Conservation (phyloP, 2,113 vertebrate genomes). For the Columba janthina region DNA sequence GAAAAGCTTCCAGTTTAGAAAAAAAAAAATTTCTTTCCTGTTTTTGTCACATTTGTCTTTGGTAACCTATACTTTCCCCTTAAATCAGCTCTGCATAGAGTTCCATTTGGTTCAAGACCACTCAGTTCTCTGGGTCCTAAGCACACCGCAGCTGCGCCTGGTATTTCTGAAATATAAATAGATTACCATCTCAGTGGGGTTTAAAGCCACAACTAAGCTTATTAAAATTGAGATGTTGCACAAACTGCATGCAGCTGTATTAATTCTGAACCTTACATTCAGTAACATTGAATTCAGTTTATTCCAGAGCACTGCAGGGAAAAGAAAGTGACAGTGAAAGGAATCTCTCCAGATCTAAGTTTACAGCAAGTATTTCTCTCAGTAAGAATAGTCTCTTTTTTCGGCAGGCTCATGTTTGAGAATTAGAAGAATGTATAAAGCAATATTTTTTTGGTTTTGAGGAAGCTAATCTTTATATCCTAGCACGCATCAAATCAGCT, state of each 20-base stretch:
- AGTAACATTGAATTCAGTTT: background rate
- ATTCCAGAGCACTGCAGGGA: background rate
- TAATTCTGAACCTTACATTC: background rate
- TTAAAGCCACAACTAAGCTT: background rate
- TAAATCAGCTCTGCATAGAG: background rate
- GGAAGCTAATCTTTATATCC: background rate
- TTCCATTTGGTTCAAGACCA: background rate
- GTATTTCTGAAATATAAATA: constrained; percentile 16
- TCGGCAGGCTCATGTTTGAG: background rate
- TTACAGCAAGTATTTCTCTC: background rate
- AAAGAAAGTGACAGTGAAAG: background rate
- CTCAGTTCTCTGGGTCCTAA: background rate
- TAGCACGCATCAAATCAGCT: background rate
- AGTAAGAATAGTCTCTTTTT: background rate
- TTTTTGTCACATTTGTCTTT: background rate
- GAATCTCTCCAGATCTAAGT: background rate
- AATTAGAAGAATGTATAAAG: background rate
- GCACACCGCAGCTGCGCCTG: background rate
- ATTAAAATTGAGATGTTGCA: constrained; percentile 11
- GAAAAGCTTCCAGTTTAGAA: background rate
- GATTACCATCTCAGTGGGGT: background rate
- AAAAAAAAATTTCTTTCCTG: background rate
- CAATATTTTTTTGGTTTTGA: background rate
- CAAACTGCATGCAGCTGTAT: background rate
- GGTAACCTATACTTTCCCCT: background rate